These are phyloP conservation scores for Listrodromus nycthemerus DNA, from an alignment of 2,888 invertebrate genomes.

Conservation along the genomic window DNA sequence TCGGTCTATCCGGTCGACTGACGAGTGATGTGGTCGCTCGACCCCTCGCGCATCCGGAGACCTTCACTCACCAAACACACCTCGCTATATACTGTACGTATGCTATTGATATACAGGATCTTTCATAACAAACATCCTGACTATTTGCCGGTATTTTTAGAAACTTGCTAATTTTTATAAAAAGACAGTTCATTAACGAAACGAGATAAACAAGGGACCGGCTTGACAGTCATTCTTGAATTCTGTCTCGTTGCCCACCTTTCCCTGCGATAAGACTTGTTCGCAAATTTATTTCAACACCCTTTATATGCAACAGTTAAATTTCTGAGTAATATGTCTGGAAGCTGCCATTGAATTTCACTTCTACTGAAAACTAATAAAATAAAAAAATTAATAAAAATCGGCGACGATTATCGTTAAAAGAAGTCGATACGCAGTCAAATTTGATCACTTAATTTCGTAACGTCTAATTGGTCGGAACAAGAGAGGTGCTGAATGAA, in stretches of 20 bases:
- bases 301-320: background rate
- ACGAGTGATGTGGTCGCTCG: constrained; percentile 81
- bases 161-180: too few relatives aligned
- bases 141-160: background rate
- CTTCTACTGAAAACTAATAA: background rate
- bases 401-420: too few relatives aligned
- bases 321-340: background rate
- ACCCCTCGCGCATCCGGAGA: constrained; percentile 75
- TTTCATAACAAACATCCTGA: background rate
- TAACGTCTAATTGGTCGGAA: too few relatives aligned
- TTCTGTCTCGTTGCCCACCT: background rate
- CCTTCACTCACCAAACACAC: constrained; percentile 76
- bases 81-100: constrained; percentile 12
- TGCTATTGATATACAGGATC: constrained; percentile 7
- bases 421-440: too few relatives aligned
- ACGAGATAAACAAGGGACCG: background rate
- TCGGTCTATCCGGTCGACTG: constrained; percentile 74
- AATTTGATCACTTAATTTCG: too few relatives aligned
- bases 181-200: background rate
- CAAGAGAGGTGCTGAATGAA: too few relatives aligned
- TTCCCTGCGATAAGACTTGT: too few relatives aligned
- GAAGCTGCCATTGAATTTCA: background rate
- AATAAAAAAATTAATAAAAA: background rate
- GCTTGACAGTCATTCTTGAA: background rate
- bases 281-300: background rate